Conservation (phyloP, 1,140 invertebrate genomes). For the Bombus breviceps region DNA sequence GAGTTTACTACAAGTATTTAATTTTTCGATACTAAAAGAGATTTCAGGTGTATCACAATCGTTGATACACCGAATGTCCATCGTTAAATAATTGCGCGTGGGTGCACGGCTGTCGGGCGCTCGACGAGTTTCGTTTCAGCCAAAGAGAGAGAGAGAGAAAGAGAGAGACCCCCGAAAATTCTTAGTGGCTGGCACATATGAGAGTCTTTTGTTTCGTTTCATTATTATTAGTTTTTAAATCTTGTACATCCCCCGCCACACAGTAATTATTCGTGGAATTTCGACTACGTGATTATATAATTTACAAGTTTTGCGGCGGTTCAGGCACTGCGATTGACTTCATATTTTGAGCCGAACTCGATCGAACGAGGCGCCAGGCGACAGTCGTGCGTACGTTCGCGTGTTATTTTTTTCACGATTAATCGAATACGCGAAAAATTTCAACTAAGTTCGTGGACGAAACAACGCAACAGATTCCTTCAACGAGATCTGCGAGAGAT, state of each 20-base stretch:
- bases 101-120: slow-evolving; percentile 12
- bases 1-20: neutral
- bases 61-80: neutral
- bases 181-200: slow-evolving; percentile 18
- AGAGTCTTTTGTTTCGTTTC: slow-evolving; percentile 11
- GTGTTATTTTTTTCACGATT: neutral
- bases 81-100: neutral
- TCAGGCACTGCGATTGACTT: slow-evolving; percentile 68
- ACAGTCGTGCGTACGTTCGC: neutral
- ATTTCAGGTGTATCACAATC: neutral
- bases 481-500: slow-evolving; percentile 14
- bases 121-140: slow-evolving; percentile 49
- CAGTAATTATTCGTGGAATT: slow-evolving; percentile 10
- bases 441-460: neutral
- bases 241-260: slow-evolving; percentile 7
- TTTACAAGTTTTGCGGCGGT: slow-evolving; percentile 46
- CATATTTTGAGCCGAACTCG: slow-evolving; percentile 45
- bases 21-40: neutral
- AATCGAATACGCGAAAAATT: neutral
- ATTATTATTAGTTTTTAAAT: neutral
- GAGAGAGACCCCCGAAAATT: slow-evolving; percentile 9
- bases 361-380: slow-evolving; percentile 11
- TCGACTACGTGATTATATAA: slow-evolving; percentile 29
- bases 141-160: neutral
- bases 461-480: slow-evolving; percentile 4